Conservation (phyloP, 2,888 invertebrate genomes). For the Brachypterus glaber region DNA sequence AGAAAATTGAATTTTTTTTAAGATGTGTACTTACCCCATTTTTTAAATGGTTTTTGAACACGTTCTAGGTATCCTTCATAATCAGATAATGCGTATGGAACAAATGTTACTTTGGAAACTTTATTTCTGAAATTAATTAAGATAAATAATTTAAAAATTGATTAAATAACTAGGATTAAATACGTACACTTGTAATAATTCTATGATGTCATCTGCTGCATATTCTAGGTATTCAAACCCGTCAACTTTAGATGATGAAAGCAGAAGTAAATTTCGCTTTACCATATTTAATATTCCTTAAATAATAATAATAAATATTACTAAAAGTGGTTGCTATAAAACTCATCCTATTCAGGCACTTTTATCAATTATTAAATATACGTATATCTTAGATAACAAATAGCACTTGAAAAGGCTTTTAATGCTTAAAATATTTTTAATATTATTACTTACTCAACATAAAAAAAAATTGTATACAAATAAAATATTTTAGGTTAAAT, state of each 20-base stretch:
- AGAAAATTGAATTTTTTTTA: not conserved
- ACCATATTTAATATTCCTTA: constrained; percentile 8
- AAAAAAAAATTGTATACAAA: no score
- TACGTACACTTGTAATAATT: constrained; percentile 51
- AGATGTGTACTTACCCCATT: constrained; percentile 47
- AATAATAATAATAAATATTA: constrained; percentile 2
- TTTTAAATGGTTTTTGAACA: constrained; percentile 49
- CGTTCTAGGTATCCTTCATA: constrained; percentile 55
- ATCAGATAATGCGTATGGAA: constrained; percentile 64
- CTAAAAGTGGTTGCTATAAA: no score
- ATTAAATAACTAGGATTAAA: constrained; percentile 9
- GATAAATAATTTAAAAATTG: constrained; percentile 2
- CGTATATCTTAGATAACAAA: no score
- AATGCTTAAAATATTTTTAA: no score
- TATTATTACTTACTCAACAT: no score
- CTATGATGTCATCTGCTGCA: constrained; percentile 53
- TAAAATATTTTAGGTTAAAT: no score
- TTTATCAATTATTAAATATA: no score
- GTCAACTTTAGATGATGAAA: constrained; percentile 62
- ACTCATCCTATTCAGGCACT: no score
- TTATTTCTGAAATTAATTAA: constrained; percentile 46
- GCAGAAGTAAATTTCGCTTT: constrained; percentile 48
- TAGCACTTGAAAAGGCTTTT: no score
- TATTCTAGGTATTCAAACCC: constrained; percentile 58
- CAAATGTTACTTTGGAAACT: constrained; percentile 56